Conservation (phyloP, 2,888 invertebrate genomes). For the Rotaria socialis region DNA sequence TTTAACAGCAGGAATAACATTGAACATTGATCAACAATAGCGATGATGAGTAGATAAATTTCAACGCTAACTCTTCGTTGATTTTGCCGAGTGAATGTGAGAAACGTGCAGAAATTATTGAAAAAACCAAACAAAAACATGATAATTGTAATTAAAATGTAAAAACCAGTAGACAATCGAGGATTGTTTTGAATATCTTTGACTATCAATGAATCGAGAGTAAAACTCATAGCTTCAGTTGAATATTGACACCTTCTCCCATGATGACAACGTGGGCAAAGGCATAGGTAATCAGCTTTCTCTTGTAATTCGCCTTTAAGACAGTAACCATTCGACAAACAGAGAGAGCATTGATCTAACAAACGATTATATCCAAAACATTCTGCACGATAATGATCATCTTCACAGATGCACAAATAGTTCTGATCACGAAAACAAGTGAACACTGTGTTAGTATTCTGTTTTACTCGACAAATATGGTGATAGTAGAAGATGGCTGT, state of each 20-base stretch:
- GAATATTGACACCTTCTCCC: conserved; percentile 1
- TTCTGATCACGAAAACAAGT: neutral
- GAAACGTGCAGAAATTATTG: neutral
- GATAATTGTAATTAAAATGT: neutral
- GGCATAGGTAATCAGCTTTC: neutral
- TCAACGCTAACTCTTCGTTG: neutral
- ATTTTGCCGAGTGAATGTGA: neutral
- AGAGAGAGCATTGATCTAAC: too few species aligned
- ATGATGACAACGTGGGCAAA: neutral
- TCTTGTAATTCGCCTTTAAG: neutral
- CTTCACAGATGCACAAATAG: neutral
- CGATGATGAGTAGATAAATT: neutral
- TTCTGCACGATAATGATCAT: neutral
- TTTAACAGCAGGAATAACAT: neutral
- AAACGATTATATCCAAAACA: too few species aligned
- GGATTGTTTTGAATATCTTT: neutral
- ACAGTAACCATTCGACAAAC: neutral
- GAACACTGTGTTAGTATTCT: neutral
- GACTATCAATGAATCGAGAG: neutral
- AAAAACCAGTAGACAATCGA: neutral
- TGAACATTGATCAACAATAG: neutral
- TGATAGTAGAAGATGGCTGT: neutral
- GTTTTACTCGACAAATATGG: neutral
- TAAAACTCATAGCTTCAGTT: neutral
- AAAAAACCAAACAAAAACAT: neutral